Evolutionary conservation across 2,113 vertebrate species (phyloP).

Genomic region (Motacilla tschutschensis): DNA sequence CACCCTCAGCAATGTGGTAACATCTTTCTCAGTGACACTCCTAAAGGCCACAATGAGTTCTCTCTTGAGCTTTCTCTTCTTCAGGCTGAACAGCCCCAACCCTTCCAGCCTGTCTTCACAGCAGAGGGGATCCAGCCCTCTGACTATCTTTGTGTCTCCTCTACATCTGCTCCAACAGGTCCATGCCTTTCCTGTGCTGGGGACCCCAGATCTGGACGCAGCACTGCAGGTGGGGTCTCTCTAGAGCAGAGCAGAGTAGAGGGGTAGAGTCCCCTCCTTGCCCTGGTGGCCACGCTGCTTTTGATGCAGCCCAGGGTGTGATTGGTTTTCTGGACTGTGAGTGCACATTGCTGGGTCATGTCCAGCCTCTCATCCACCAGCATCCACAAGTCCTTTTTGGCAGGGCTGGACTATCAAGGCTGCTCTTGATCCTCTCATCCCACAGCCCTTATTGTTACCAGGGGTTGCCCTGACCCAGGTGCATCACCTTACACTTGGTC

Average conservation of each 20-base stretch:
- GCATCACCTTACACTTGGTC: neutral
- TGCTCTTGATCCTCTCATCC: neutral
- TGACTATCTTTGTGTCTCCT: neutral
- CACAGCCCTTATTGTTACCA: neutral
- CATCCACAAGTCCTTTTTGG: neutral
- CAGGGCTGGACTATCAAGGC: neutral
- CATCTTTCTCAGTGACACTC: neutral
- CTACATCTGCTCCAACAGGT: neutral
- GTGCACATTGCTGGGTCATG: accelerated
- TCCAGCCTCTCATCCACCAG: neutral
- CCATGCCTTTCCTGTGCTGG: neutral
- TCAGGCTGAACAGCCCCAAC: neutral
- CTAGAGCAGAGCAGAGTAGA: neutral
- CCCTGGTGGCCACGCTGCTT: accelerated
- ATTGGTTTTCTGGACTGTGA: accelerated
- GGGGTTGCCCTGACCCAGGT: neutral
- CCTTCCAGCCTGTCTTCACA: neutral
- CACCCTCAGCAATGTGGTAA: neutral
- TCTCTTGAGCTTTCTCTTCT: neutral
- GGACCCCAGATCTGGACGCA: neutral
- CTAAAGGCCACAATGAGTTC: neutral
- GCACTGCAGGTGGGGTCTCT: neutral
- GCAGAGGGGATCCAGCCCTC: neutral
- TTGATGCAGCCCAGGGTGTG: neutral
- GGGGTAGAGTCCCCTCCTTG: neutral